Evolutionary conservation across 2,113 vertebrate genomes (phyloP).

Genomic region (Empidonax traillii): DNA sequence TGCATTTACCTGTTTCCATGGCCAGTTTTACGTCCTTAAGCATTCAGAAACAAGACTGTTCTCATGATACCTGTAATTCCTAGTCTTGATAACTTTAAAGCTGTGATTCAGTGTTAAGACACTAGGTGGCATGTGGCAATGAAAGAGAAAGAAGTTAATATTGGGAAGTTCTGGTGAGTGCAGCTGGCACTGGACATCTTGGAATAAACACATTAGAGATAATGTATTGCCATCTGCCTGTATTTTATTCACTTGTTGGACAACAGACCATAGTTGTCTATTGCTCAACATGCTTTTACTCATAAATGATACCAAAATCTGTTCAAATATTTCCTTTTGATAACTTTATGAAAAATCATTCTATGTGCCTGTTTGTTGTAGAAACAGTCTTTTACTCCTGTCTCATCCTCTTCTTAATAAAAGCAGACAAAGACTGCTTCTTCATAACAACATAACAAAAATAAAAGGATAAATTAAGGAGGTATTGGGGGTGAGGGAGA

Average conservation of each 20-base stretch:
- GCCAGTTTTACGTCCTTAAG: not conserved
- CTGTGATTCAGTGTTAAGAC: not conserved
- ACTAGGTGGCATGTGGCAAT: conserved; percentile 55
- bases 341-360: not conserved
- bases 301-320: not conserved
- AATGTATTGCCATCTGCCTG: not conserved
- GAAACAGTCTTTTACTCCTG: not conserved
- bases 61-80: rapidly evolving
- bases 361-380: not conserved
- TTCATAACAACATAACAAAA: not conserved
- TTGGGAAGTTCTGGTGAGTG: not conserved
- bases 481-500: rapidly evolving
- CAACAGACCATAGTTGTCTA: not conserved
- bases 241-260: conserved; percentile 11
- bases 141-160: not conserved
- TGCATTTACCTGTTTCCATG: not conserved
- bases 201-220: not conserved
- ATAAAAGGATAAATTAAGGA: not conserved
- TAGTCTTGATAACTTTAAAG: not conserved
- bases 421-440: not conserved
- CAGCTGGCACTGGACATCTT: not conserved
- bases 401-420: not conserved
- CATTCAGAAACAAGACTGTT: not conserved
- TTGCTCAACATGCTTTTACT: not conserved
- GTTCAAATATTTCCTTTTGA: conserved; percentile 3